Evolutionary conservation across 2,113 vertebrate genomes (phyloP).

Genomic region (Telmatochromis bifrenatus): DNA sequence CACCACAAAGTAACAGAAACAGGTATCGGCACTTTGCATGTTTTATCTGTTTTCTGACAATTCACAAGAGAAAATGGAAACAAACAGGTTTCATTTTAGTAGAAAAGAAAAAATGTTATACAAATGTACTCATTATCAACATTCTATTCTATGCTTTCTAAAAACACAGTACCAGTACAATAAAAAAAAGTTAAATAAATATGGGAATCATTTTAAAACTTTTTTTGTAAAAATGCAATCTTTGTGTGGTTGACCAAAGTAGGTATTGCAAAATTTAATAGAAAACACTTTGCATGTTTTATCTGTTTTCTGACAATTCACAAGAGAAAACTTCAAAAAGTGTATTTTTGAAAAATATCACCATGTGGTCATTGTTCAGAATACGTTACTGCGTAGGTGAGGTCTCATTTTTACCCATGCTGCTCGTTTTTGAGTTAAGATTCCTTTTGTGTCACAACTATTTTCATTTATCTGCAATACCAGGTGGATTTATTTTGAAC

Average conservation of each 20-base stretch:
- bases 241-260: no score
- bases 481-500: background rate
- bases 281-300: background rate
- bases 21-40: background rate
- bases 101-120: no score
- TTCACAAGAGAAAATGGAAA: background rate
- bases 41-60: background rate
- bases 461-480: background rate
- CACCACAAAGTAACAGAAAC: background rate
- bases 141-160: no score
- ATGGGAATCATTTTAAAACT: no score
- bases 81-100: no score
- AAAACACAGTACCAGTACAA: no score
- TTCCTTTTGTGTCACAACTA: accelerated
- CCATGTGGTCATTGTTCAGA: background rate
- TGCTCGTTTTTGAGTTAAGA: background rate
- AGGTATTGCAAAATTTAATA: no score
- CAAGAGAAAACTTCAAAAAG: background rate
- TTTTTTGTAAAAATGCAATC: no score
- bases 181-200: no score
- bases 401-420: background rate
- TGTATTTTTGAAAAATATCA: background rate
- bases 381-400: accelerated
- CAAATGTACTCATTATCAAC: no score
- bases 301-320: background rate